These are phyloP conservation scores for Caradrina kadenii DNA, from an alignment of 2,888 invertebrate species.

Conservation along the genomic window DNA sequence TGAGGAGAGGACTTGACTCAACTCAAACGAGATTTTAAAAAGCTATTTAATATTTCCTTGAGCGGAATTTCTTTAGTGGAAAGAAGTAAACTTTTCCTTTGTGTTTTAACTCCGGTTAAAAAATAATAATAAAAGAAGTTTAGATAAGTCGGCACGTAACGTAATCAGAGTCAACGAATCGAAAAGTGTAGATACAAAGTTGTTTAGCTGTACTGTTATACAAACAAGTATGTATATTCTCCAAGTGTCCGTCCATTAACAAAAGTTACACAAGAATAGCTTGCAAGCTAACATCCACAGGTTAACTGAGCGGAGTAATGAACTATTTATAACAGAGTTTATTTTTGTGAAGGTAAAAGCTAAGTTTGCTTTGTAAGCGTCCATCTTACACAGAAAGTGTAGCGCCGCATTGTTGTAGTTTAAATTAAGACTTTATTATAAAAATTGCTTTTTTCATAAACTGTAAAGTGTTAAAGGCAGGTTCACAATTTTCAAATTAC, in stretches of 20 bases:
- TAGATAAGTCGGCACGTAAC: background rate
- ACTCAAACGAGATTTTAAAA: conserved; percentile 26
- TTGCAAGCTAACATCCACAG: conserved; percentile 6
- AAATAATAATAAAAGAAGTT: background rate
- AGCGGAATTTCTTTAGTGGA: background rate
- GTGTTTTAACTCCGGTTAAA: background rate
- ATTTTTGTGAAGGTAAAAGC: conserved; percentile 40
- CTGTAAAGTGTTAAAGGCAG: background rate
- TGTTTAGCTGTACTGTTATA: too few species aligned
- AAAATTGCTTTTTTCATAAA: conserved; percentile 13
- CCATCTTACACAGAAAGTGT: conserved; percentile 43
- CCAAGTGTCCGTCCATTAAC: background rate
- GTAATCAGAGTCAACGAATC: background rate
- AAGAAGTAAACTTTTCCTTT: background rate
- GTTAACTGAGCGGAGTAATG: conserved; percentile 29
- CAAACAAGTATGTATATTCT: background rate
- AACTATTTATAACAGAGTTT: conserved; percentile 45
- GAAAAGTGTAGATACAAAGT: background rate
- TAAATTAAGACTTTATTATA: conserved; percentile 47
- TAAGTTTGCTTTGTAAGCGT: conserved; percentile 55
- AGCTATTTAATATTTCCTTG: conserved; percentile 21
- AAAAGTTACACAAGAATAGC: background rate
- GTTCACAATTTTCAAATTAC: conserved; percentile 1
- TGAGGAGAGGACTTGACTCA: conserved; percentile 6
- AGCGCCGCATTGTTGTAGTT: conserved; percentile 34